phyloP scores from a whole-genome alignment of 2,113 vertebrate genomes.

The Bolborhynchus lineola region DNA sequence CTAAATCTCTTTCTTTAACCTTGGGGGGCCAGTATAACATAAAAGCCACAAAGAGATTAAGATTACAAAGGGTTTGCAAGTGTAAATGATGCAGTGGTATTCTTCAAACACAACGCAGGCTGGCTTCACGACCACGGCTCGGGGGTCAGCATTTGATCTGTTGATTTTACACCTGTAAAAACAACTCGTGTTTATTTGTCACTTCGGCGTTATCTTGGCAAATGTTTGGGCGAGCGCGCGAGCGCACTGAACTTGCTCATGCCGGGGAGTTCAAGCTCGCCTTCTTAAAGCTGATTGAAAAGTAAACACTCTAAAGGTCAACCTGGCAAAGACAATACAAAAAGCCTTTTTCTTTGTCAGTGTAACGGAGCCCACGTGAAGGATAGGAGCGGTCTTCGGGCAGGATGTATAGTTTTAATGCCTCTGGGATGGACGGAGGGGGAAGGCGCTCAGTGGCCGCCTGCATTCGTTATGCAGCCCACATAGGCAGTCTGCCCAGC shows the following conservation, averaged over 20 bases:
- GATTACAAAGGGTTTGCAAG: constrained; percentile 83
- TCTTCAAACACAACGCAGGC: constrained; percentile 74
- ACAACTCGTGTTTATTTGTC: constrained; percentile 79
- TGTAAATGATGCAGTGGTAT: constrained; percentile 78
- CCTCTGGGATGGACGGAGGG: fast-evolving
- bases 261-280: constrained; percentile 52
- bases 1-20: constrained; percentile 87
- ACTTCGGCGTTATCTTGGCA: constrained; percentile 69
- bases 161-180: constrained; percentile 85
- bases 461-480: constrained; percentile 6
- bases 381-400: neutral
- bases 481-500: neutral
- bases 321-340: constrained; percentile 34
- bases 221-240: constrained; percentile 64
- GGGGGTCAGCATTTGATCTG: constrained; percentile 75
- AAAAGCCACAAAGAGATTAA: constrained; percentile 85
- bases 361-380: constrained; percentile 1
- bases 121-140: constrained; percentile 60
- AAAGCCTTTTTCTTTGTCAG: constrained; percentile 48
- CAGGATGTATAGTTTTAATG: neutral
- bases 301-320: constrained; percentile 76
- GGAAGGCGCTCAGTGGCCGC: neutral
- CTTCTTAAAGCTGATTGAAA: constrained; percentile 62
- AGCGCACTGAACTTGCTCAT: constrained; percentile 54
- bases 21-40: constrained; percentile 80